Conservation (phyloP, 2,797 vertebrate genomes). For the Psittacula echo region DNA sequence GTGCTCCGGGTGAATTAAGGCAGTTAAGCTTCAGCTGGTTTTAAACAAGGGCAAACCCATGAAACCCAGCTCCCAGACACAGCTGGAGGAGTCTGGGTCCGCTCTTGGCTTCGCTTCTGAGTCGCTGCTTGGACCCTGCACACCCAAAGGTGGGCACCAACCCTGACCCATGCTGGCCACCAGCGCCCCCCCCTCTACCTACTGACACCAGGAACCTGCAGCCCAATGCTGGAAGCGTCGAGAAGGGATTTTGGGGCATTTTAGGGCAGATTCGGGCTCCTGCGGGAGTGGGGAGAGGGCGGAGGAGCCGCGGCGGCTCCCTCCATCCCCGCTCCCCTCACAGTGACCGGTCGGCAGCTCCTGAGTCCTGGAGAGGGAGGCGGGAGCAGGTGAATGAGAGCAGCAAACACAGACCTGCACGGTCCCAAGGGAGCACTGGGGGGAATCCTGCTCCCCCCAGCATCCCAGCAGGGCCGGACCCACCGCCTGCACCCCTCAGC, state of each 20-base stretch:
- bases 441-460: not conserved
- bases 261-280: constrained; percentile 1
- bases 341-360: constrained; percentile 64
- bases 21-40: constrained; percentile 37
- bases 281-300: not conserved
- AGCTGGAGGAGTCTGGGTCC: not conserved
- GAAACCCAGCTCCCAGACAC: not conserved
- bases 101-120: not conserved
- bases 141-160: not conserved
- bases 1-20: constrained; percentile 55
- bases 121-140: not conserved
- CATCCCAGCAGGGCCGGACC: not conserved
- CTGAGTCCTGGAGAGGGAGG: not conserved
- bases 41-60: not conserved
- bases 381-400: not conserved
- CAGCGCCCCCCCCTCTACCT: not conserved
- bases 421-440: not conserved
- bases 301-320: not conserved
- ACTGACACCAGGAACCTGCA: not conserved
- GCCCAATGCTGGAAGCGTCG: not conserved
- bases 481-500: not conserved
- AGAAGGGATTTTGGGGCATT: not conserved
- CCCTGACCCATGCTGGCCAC: not conserved
- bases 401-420: accelerated
- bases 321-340: constrained; percentile 24